Conservation (phyloP, 2,797 vertebrate genomes). For the Tokudaia muenninki region DNA sequence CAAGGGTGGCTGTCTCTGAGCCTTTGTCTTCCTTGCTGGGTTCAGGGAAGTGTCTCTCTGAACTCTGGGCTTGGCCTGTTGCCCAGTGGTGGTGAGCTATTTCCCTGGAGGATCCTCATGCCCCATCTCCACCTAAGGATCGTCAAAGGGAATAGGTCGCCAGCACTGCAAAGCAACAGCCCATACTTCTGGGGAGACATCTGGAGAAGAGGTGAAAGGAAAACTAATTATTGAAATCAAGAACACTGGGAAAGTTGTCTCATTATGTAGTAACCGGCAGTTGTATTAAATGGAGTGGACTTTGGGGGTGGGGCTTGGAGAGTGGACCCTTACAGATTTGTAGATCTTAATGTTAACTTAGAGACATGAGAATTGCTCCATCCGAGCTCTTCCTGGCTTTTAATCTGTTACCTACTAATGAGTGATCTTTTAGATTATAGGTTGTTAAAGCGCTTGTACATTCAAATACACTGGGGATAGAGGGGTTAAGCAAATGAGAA, state of each 20-base stretch:
- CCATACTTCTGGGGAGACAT: slow-evolving; percentile 62
- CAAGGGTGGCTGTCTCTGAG: background rate
- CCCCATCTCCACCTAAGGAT: slow-evolving; percentile 83
- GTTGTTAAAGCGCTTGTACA: slow-evolving; percentile 13
- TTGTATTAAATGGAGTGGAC: slow-evolving; percentile 17
- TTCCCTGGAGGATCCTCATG: slow-evolving; percentile 82
- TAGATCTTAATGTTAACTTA: background rate
- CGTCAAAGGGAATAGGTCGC: slow-evolving; percentile 82
- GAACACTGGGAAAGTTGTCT: background rate
- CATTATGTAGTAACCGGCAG: background rate
- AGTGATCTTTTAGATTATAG: background rate
- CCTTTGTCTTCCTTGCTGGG: slow-evolving; percentile 39
- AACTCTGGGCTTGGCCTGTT: slow-evolving; percentile 66
- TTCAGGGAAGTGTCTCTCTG: background rate
- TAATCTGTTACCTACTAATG: slow-evolving; percentile 38
- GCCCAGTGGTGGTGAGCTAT: slow-evolving; percentile 77
- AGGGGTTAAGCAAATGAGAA: slow-evolving; percentile 29
- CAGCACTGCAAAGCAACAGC: slow-evolving; percentile 75
- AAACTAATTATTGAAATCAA: slow-evolving; percentile 52
- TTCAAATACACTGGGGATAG: background rate
- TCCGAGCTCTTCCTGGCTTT: slow-evolving; percentile 22
- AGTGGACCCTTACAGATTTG: background rate
- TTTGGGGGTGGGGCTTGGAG: background rate
- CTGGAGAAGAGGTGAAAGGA: slow-evolving; percentile 76
- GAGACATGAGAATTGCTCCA: background rate